Evolutionary conservation across 2,888 invertebrate genomes (phyloP), one percentile per base, ranked within the genome.

Genomic region (Drosophila eohydei): DNA sequence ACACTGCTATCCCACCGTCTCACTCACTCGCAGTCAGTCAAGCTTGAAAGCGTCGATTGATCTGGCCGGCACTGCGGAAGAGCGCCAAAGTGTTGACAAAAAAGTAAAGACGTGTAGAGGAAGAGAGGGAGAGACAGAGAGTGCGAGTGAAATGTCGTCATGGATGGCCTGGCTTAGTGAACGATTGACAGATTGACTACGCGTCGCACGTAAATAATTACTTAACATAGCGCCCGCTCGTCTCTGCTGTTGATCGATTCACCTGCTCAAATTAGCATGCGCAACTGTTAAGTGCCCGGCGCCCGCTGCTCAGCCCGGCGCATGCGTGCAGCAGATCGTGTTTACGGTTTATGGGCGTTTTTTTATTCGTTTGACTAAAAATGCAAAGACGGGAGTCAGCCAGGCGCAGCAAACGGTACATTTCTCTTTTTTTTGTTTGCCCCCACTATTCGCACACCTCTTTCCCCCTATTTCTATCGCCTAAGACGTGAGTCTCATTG

Each of bases 361-460:
- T 11, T 58, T 62, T 44, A 11, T 36, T 54, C 40, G 69, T 71
- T 71, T 82, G 69, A 38, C 83, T 71, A 38, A 60, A 80, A 81
- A 84, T 78, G 85, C 70, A 74, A 71, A 89, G 71, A 87, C 81
- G 84, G 87, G 79, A 79, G 71, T 65, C 85, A 84, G 59, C 89
- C 87, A 83, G 87, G 76, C 87, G 89, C 81, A 68, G 55, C 84
- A 71, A 81, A 57, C 71, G 71, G 68, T 54, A 72, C 89, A 79
- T 88, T 88, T 84, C 84, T 81, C 74, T 83, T 86, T 69, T 72
- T 72, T 70, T 52, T 46, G 36, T 62, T 6, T 43, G 50, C 48
- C 54, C 28, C 16, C 12, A 3, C 11, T 12, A 3, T 21, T 43
- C 41, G 28, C 46, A 2, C 8, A 8, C 61, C 46, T 51, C 59